Evolutionary conservation across 2,113 vertebrate species (phyloP).

Genomic region (Sterrhoptilus dennistouni): DNA sequence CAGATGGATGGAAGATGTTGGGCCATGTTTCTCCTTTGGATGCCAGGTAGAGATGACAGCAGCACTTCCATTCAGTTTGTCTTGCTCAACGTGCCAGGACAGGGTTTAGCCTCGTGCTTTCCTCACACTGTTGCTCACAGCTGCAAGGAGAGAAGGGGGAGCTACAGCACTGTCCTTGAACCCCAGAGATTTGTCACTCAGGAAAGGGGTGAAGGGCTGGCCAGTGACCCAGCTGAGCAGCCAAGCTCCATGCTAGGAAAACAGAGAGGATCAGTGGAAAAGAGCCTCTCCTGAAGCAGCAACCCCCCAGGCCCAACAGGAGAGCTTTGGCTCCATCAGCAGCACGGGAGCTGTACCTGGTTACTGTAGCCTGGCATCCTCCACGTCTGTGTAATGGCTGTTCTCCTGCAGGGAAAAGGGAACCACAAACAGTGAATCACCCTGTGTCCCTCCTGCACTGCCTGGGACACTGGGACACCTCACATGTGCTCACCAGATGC

Average conservation of each 20-base stretch:
- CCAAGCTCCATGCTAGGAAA: not conserved
- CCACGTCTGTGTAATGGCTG: slow-evolving; percentile 81
- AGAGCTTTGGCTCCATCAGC: not conserved
- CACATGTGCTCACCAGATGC: accelerated
- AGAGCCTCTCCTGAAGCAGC: not conserved
- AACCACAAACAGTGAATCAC: slow-evolving; percentile 18
- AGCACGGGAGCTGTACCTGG: slow-evolving; percentile 62
- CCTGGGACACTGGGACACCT: not conserved
- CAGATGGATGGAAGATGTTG: slow-evolving; percentile 48
- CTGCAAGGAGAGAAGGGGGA: slow-evolving; percentile 30
- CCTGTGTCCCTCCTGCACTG: not conserved
- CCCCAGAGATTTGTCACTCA: not conserved
- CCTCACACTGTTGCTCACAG: slow-evolving; percentile 52
- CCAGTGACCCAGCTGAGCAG: not conserved
- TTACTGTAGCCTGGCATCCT: slow-evolving; percentile 83
- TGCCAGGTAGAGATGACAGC: slow-evolving; percentile 63
- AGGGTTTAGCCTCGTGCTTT: slow-evolving; percentile 58
- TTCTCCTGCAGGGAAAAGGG: slow-evolving; percentile 74
- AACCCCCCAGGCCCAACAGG: not conserved
- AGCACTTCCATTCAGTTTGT: slow-evolving; percentile 55
- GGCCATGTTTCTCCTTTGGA: slow-evolving; percentile 69
- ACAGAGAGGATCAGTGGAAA: not conserved
- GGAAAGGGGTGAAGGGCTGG: not conserved
- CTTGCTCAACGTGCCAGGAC: slow-evolving; percentile 65
- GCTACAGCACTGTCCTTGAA: not conserved